These are phyloP conservation scores for Palythoa grandiflora DNA, from an alignment of 92 coral and sea anemone species.

Conservation along the genomic window DNA sequence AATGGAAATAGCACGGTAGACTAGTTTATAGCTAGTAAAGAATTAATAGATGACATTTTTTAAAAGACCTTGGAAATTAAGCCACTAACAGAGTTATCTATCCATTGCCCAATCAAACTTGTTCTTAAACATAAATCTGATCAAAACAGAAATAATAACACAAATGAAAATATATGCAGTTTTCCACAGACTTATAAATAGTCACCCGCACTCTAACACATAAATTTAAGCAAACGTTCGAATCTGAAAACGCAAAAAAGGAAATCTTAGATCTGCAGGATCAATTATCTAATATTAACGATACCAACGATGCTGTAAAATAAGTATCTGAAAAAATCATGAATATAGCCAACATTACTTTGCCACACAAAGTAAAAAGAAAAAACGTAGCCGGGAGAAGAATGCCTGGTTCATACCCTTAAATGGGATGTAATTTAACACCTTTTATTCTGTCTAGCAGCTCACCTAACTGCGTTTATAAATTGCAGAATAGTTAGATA, in stretches of 20 bases:
- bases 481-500: too few relatives aligned
- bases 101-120: constrained; percentile 6
- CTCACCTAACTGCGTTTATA: too few relatives aligned
- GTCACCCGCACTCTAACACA: neutral
- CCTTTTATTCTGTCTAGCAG: too few relatives aligned
- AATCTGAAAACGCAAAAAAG: neutral
- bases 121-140: neutral
- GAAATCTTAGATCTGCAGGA: neutral
- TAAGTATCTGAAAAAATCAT: neutral
- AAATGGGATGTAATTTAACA: too few relatives aligned
- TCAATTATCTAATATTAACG: neutral
- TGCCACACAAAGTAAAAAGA: too few relatives aligned
- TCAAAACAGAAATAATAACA: neutral
- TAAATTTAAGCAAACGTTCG: neutral
- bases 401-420: too few relatives aligned
- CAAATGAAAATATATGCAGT: neutral
- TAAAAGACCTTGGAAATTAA: neutral
- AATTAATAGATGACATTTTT: neutral
- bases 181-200: neutral
- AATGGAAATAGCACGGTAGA: constrained; percentile 21
- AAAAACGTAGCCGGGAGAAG: too few relatives aligned
- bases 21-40: constrained; percentile 22
- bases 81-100: neutral
- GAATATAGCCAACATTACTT: too few relatives aligned
- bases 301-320: neutral